Percentiles rank a stretch among this genome's conserved stretches.
Evolutionary conservation across 2,797 vertebrate species (phyloP).

Genomic region (Selene dorsalis): DNA sequence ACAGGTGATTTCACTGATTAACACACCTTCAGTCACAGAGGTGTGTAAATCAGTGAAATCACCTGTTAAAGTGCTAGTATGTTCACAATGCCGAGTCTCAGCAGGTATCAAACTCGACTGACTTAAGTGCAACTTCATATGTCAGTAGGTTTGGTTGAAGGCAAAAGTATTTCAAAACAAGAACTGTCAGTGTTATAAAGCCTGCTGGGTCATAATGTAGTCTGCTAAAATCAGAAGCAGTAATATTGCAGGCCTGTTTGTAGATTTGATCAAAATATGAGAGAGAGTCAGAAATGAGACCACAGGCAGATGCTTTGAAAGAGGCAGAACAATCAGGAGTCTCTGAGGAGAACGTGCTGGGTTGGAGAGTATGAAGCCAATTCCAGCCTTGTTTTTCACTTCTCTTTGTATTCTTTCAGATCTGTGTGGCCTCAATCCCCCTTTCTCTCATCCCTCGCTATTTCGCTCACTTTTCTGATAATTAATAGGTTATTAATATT

Average conservation of each 20-base stretch:
- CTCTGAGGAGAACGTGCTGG: constrained; percentile 53
- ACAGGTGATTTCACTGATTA: too few relatives aligned
- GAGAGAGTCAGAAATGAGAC: constrained; percentile 54
- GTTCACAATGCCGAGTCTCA: background rate
- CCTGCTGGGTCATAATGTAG: background rate
- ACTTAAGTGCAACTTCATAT: background rate
- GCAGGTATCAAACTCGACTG: background rate
- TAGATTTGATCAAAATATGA: constrained; percentile 54
- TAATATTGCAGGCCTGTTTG: constrained; percentile 29
- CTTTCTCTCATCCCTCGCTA: constrained; percentile 17
- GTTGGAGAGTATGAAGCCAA: constrained; percentile 45
- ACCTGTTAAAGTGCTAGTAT: too few relatives aligned
- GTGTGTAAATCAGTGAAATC: too few relatives aligned
- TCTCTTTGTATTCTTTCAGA: constrained; percentile 67
- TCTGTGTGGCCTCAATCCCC: constrained; percentile 67
- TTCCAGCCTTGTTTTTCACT: constrained; percentile 57
- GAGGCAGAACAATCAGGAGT: constrained; percentile 54
- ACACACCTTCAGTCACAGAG: too few relatives aligned
- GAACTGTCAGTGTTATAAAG: background rate
- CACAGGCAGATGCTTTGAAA: constrained; percentile 59
- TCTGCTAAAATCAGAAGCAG: constrained; percentile 27
- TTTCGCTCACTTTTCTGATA: constrained; percentile 54
- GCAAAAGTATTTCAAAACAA: constrained; percentile 7
- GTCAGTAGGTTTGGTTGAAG: constrained; percentile 4
- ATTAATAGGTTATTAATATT: constrained; percentile 72